phyloP scores from a whole-genome alignment of 2,113 vertebrate species.

The Herpetotheres cachinnans region DNA sequence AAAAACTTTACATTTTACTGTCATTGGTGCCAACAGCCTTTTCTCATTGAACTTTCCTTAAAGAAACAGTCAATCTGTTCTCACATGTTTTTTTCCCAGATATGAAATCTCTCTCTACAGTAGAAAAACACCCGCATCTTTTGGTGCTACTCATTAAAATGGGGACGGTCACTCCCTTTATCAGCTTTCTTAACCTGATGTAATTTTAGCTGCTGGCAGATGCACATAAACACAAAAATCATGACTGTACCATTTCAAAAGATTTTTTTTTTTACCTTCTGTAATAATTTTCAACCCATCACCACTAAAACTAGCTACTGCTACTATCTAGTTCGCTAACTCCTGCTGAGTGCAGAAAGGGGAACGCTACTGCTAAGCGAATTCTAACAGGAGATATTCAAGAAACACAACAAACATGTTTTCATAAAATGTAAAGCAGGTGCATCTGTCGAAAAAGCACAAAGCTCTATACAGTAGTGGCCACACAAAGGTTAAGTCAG shows the following conservation, averaged over 20 bases:
- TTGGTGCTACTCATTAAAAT: not conserved
- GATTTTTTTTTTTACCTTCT: not conserved
- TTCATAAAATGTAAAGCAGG: not conserved
- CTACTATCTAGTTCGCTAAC: not conserved
- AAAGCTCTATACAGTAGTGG: not conserved
- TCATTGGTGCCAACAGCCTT: not conserved
- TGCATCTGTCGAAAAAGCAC: not conserved
- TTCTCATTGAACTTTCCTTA: not conserved
- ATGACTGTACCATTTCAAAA: not conserved
- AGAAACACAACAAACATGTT: not conserved
- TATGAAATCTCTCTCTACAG: not conserved
- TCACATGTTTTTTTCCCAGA: not conserved
- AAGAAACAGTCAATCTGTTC: not conserved
- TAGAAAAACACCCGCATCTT: not conserved
- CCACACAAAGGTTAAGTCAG: not conserved
- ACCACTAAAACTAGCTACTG: not conserved
- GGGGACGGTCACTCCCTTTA: not conserved
- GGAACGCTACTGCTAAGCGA: not conserved
- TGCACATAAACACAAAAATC: not conserved
- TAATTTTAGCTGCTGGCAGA: not conserved
- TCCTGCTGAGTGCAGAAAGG: not conserved
- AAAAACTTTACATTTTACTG: not conserved
- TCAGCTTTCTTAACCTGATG: not conserved
- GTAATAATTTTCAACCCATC: not conserved
- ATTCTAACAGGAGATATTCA: not conserved